phyloP scores from a whole-genome alignment of 2,888 invertebrate species.

The Erannis defoliaria region DNA sequence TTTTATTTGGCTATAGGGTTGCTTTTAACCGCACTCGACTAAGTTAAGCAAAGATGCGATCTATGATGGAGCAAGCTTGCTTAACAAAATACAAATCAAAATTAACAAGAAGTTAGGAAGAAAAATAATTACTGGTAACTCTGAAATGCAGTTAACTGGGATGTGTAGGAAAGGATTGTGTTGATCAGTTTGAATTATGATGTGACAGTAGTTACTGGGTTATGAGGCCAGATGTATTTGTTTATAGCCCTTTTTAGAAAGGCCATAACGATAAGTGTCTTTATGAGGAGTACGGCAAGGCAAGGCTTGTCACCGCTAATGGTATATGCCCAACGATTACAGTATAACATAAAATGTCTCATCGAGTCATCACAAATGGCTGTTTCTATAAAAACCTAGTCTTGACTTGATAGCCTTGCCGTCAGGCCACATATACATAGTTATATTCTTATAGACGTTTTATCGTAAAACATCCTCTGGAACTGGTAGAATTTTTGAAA shows the following conservation, averaged over 20 bases:
- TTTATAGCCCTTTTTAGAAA: constrained; percentile 15
- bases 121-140: background rate
- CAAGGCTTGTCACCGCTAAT: background rate
- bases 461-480: constrained; percentile 43
- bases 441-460: constrained; percentile 36
- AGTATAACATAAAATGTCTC: constrained; percentile 21
- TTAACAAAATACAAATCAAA: no score
- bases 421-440: constrained; percentile 15
- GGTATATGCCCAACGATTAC: no score
- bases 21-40: no score
- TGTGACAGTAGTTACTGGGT: constrained; percentile 26
- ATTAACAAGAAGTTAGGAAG: no score
- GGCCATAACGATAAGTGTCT: background rate
- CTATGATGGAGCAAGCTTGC: no score
- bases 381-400: constrained; percentile 52
- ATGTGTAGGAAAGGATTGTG: constrained; percentile 13
- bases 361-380: constrained; percentile 45
- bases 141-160: constrained; percentile 1
- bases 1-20: no score
- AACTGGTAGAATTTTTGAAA: constrained; percentile 31
- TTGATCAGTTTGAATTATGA: constrained; percentile 23
- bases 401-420: constrained; percentile 64
- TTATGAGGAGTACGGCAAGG: background rate
- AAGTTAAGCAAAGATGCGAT: no score
- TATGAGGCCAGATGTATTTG: constrained; percentile 10